Conservation (phyloP, 2,888 invertebrate genomes). For the Macrosiphum euphorbiae region DNA sequence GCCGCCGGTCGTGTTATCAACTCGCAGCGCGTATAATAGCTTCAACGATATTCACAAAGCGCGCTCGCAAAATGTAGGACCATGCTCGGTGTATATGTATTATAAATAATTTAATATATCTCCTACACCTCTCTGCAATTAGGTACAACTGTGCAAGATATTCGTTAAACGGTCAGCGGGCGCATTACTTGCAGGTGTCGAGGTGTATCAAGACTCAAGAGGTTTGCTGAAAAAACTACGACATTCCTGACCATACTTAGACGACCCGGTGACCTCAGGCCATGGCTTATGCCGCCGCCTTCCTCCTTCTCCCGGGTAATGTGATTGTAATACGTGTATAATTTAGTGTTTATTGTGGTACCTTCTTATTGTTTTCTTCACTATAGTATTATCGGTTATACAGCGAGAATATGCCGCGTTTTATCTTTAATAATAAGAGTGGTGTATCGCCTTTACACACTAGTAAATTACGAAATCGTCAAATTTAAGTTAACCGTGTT, state of each 20-base stretch:
- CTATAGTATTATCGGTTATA: background rate
- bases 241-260: conserved; percentile 28
- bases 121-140: background rate
- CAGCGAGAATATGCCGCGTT: background rate
- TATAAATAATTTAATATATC: background rate
- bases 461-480: background rate
- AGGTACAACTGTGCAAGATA: background rate
- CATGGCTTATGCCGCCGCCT: background rate
- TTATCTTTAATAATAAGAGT: background rate
- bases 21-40: background rate
- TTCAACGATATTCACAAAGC: background rate
- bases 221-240: background rate
- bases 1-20: background rate
- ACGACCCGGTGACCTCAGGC: background rate
- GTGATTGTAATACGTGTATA: background rate
- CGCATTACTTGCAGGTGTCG: background rate
- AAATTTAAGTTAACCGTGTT: background rate
- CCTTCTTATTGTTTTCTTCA: background rate
- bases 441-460: background rate
- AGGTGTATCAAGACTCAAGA: background rate
- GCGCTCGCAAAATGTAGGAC: background rate
- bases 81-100: background rate
- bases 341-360: background rate
- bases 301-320: background rate
- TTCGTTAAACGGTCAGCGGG: background rate